A percentile compares a stretch with the other conserved stretches of the same genome.
These are phyloP conservation scores for Taenioides sp. DNA, from an alignment of 2,797 vertebrate genomes.

Conservation along the genomic window DNA sequence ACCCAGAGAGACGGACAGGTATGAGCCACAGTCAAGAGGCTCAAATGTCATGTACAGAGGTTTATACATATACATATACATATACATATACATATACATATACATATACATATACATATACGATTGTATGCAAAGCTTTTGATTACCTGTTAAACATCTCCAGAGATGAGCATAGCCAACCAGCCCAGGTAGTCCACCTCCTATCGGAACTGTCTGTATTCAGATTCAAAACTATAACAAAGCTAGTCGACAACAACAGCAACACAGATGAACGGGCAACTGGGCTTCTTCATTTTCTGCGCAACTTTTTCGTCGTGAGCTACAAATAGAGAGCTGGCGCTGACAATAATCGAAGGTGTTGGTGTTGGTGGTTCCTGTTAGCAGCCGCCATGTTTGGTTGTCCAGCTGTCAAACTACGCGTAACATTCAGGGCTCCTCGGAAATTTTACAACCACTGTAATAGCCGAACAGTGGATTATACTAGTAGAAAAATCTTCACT, in stretches of 20 bases:
- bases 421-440: conserved; percentile 43
- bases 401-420: conserved; percentile 60
- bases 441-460: conserved; percentile 5
- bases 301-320: not conserved
- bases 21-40: conserved; percentile 10
- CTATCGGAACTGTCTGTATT: not conserved
- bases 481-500: not conserved
- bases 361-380: conserved; percentile 23
- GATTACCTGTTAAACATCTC: conserved; percentile 66
- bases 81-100: too few relatives aligned
- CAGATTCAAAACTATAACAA: not conserved
- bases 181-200: conserved; percentile 5
- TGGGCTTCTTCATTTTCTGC: not conserved
- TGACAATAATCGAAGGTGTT: conserved; percentile 7
- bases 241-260: not conserved
- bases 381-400: conserved; percentile 72
- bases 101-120: too few relatives aligned
- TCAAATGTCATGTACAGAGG: not conserved
- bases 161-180: conserved; percentile 21
- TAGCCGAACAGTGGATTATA: not conserved
- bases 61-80: too few relatives aligned
- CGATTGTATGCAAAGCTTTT: not conserved
- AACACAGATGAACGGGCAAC: not conserved
- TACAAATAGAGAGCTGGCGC: conserved; percentile 28
- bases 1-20: conserved; percentile 18